phyloP scores from a whole-genome alignment of 2,113 vertebrate genomes.

The Aspidoscelis tigris region DNA sequence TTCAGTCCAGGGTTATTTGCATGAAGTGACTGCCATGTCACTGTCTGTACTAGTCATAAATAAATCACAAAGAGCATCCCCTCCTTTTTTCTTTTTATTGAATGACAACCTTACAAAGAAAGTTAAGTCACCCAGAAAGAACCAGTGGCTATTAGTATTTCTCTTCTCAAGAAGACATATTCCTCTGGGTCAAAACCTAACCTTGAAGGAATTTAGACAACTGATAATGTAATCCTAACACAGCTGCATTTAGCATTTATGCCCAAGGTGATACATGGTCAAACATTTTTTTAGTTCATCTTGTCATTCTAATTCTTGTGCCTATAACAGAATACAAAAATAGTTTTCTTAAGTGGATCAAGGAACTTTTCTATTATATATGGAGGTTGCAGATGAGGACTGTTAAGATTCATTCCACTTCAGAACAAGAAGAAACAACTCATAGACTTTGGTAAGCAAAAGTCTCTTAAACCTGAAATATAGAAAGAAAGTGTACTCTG shows the following conservation, averaged over 20 bases:
- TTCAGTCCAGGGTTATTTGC: neutral
- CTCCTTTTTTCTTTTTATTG: neutral
- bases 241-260: constrained; percentile 17
- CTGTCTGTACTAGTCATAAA: neutral
- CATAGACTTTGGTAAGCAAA: neutral
- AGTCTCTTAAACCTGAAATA: neutral
- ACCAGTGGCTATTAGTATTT: constrained; percentile 8
- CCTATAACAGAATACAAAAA: neutral
- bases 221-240: constrained; percentile 4
- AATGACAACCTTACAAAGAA: constrained; percentile 14
- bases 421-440: neutral
- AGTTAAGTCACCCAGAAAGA: constrained; percentile 26
- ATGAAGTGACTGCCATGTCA: neutral
- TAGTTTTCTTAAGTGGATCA: constrained; percentile 17
- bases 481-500: neutral
- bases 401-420: neutral
- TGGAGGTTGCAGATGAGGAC: neutral
- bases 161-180: constrained; percentile 1
- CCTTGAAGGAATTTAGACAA: neutral
- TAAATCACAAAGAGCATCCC: neutral
- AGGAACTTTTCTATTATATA: neutral
- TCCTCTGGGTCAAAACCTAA: constrained; percentile 1
- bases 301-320: constrained; percentile 14
- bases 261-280: neutral
- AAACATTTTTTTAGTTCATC: neutral